phyloP scores from a whole-genome alignment of 37 sponge, comb jelly and placozoan genomes.

The Amphimedon queenslandica region DNA sequence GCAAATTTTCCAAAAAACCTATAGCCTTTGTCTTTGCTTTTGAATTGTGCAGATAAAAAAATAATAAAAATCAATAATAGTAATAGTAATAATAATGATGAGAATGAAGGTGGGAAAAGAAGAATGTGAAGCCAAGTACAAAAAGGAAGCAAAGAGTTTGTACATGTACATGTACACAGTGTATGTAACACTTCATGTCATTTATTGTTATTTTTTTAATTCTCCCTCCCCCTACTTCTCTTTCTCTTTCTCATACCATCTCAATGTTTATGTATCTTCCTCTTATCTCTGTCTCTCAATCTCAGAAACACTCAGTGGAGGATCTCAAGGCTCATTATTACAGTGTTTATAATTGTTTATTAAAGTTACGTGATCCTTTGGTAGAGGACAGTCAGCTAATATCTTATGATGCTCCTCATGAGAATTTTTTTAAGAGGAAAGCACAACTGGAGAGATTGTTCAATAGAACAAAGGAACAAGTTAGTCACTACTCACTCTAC shows the following conservation, averaged over 20 bases:
- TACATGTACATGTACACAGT: neutral
- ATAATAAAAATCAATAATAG: too few species aligned
- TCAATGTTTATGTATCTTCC: too few species aligned
- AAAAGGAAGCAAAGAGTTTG: too few species aligned
- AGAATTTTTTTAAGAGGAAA: conserved; percentile 79
- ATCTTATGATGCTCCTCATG: conserved; percentile 88
- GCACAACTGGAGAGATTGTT: conserved; percentile 79
- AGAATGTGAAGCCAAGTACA: too few species aligned
- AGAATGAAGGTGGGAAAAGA: too few species aligned
- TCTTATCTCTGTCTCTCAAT: neutral
- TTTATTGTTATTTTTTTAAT: conserved; percentile 2
- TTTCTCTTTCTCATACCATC: too few species aligned
- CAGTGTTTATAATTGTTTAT: conserved; percentile 76
- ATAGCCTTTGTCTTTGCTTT: too few species aligned
- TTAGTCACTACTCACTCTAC: too few species aligned
- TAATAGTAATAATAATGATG: too few species aligned
- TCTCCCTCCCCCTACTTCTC: too few species aligned
- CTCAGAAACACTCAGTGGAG: conserved; percentile 66
- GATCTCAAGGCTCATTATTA: conserved; percentile 92
- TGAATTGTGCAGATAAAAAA: too few species aligned
- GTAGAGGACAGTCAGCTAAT: conserved; percentile 57
- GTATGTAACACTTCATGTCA: neutral
- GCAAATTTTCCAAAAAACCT: too few species aligned
- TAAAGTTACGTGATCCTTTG: conserved; percentile 40
- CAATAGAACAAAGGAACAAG: conserved; percentile 62